Evolutionary conservation across 2,113 vertebrate genomes (phyloP).

Genomic region (Parus major): DNA sequence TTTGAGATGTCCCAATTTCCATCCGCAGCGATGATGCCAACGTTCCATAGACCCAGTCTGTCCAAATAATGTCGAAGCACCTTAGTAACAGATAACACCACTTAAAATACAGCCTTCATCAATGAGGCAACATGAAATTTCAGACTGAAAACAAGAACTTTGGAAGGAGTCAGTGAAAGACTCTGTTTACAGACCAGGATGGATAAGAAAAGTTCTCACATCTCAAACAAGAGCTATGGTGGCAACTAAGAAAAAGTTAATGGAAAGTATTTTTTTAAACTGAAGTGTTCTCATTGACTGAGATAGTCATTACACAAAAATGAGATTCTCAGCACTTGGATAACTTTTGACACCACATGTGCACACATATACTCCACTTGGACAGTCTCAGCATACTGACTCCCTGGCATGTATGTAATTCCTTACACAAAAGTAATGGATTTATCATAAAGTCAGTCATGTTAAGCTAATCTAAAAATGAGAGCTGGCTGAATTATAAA

Average conservation of each 20-base stretch:
- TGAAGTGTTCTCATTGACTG: neutral
- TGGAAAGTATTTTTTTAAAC: neutral
- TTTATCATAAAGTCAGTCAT: neutral
- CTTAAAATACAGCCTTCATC: constrained; percentile 48
- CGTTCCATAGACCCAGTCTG: constrained; percentile 76
- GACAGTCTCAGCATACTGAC: neutral
- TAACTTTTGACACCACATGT: neutral
- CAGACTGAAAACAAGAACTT: neutral
- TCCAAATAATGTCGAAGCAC: constrained; percentile 85
- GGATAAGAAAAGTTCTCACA: neutral
- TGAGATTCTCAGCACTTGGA: neutral
- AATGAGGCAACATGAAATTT: neutral
- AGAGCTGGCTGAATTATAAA: neutral
- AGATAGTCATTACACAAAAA: neutral
- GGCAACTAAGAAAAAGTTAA: neutral
- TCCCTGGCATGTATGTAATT: neutral
- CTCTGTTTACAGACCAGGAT: neutral
- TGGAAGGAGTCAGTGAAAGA: neutral
- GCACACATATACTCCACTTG: neutral
- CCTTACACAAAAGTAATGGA: neutral
- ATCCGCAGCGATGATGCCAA: constrained; percentile 87
- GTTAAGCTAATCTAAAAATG: neutral
- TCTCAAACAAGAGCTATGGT: neutral
- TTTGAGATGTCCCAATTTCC: constrained; percentile 81
- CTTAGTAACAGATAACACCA: constrained; percentile 79